Evolutionary conservation across 2,797 vertebrate genomes (phyloP), one percentile per base, ranked within the genome.

Genomic region (Lutjanus campechanus): DNA sequence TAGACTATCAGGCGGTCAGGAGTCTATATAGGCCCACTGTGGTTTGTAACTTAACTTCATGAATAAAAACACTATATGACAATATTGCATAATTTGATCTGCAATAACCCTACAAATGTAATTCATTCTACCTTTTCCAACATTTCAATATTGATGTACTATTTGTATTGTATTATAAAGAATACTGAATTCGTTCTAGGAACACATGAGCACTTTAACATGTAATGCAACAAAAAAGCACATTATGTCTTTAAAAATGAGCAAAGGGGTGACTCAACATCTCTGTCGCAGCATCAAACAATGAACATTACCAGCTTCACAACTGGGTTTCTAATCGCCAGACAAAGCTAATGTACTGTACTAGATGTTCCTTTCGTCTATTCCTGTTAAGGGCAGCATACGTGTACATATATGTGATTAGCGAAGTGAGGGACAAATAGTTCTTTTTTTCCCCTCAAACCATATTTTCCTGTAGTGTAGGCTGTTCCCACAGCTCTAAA

Each of bases 401-500:
- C 13, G 43, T 64, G 15, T 62, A 25, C 25, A 25, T 25, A 19
- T 10, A 7, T 69, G 8, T 53, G 12, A 47, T 25, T 22, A 22
- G 1, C 11, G 15, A 46, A 61, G 3, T 5, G 56, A 78, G 54
- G 46, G 51, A 49, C 54, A 69, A 79, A 73, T 46, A 46, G 46
- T 67, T 61, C 85, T 77, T 49, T 8, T 4, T 2, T 78, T 50
- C 65, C 29, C 29, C 66, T 77, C 49, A 58, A 69, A 80, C 15
- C 49, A 67, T 36, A 54, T 76, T 75, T 79, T 54, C 20, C 60
- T 73, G 41, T 4, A 6, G 0, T 46, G 66, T 47, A 10, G 47
- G 69, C 43, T 63, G 46, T 86, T 67, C 40, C 62, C 29, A 11
- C 5, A 11, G 80, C 58, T 83, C 55, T 86, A 36, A 82, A 55